Evolutionary conservation across 2,888 invertebrate genomes (phyloP), one percentile per base, ranked within the genome.

Genomic region (Trachelus troglodyta): DNA sequence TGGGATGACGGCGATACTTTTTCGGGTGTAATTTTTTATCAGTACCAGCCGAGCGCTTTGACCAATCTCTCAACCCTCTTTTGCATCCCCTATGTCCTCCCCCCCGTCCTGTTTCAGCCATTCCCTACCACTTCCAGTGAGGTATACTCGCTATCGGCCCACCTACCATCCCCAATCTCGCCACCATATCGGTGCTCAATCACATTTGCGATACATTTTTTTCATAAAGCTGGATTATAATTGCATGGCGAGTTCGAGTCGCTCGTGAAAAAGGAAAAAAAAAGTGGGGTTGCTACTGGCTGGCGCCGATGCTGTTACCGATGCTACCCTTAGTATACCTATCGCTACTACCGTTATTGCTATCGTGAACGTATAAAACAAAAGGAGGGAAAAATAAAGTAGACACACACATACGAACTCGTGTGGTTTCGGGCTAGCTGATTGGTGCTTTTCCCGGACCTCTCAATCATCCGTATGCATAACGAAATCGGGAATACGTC

Each of bases 191-290:
- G 90, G 89, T 89, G 89, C 90, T 90, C 91, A 90, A 91, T 91
- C 91, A 91, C 90, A 91, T 91, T 90, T 90, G 90, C 89, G 89
- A 91, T 91, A 91, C 90, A 91, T 91, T 91, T 91, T 90, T 91
- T 91, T 89, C 89, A 91, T 90, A 91, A 91, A 91, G 91, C 90
- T 90, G 91, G 90, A 91, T 91, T 91, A 91, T 91, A 91, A 91
- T 91, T 91, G 91, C 91, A 90, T 90, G 90, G 90, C 89, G 88
- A 90, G 87, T 85, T 87, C 84, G 88, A 85, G 85, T 89, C 83
- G 85, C 84, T 31, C 31, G 83, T 81, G 83, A 82, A 83, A 81
- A 86, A 88, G 88, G 87, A 88, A 89, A 88, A 12, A 12, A 35
- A 35, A 12, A 35, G 35, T 87, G 87, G 88, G 6, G 9, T 23